Evolutionary conservation across 2,113 vertebrate species (phyloP), one percentile per base, ranked within the genome.

Genomic region (Saguinus imperator): DNA sequence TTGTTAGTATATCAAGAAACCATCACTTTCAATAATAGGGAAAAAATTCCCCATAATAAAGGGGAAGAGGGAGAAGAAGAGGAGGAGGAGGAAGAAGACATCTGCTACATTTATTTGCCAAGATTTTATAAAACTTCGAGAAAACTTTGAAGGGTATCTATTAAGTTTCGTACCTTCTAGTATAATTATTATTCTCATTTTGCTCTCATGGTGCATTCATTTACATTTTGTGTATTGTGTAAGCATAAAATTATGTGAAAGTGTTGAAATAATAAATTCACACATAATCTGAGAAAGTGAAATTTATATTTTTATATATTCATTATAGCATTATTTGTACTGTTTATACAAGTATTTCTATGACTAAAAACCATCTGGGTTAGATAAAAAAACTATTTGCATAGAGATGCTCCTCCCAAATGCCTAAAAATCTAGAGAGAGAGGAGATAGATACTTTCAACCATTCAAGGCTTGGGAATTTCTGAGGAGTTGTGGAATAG

Each of bases 151-250:
- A 90, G 64, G 35, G 25, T 43, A 16, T 79, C 14, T 92, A 32
- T 37, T 89, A 29, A 48, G 48, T 75, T 84, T 64, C 55, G 6
- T 90, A 76, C 18, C 14, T 82, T 94, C 25, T 72, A 55, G 14
- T 35, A 1, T 90, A 93, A 43, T 91, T 84, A 57, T 72, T 50
- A 79, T 87, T 96, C 92, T 92, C 7, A 66, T 84, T 91, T 88
- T 91, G 57, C 23, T 61, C 6, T 81, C 3, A 18, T 3, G 85
- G 9, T 91, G 4, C 80, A 81, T 87, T 88, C 16, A 85, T 55
- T 87, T 93, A 86, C 8, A 52, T 55, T 92, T 52, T 76, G 3
- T 77, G 76, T 94, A 50, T 84, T 84, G 1, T 9, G 48, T 61
- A 48, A 77, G 32, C 16, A 93, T 37, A 57, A 58, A 87, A 35